Evolutionary conservation across 1,140 invertebrate genomes (phyloP), one percentile per base, ranked within the genome.

Genomic region (Agraylea sexmaculata): DNA sequence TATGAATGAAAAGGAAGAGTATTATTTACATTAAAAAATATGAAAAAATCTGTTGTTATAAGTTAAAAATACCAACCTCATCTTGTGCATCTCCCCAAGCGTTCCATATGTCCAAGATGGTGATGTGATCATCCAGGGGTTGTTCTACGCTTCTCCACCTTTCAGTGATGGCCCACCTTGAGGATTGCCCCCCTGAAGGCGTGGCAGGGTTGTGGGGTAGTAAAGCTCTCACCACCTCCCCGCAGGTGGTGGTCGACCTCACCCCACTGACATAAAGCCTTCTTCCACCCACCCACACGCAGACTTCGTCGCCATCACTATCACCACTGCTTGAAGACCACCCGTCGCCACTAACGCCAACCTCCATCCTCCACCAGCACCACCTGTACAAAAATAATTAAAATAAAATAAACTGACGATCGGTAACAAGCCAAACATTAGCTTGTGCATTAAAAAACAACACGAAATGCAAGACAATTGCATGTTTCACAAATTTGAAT

Each of bases 251-350:
- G 34, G 75, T 71, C 8, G 74, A 66, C 12, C 73, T 71, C 4
- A 87, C 72, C 7, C 84, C 83, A 2, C 81, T 75, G 16, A 88
- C 77, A 80, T 81, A 86, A 50, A 83, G 73, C 53, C 80, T 75
- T 44, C 77, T 73, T 16, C 80, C 81, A 37, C 75, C 62, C 2
- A 86, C 74, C 72, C 81, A 76, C 38, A 88, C 76, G 0, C 80
- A 79, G n/a, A 88, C 72, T 55, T 84, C 80, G 49, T 76, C 73
- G 31, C 60, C 68, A 40, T 60, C 66, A 48, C 67, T 64, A 41
- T 70, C 64, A 32, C 58, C 66, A 16, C 52, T 52, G 12, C 42
- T 30, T 25, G n/a, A n/a, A n/a, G n/a, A n/a, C n/a, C n/a, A n/a
- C n/a, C n/a, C n/a, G n/a, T n/a, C n/a, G n/a, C n/a, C n/a, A n/a